A percentile compares a stretch with the other conserved stretches of the same genome.
phyloP scores from a whole-genome alignment of 92 coral and sea anemone species.

The Phymanthus crucifer region DNA sequence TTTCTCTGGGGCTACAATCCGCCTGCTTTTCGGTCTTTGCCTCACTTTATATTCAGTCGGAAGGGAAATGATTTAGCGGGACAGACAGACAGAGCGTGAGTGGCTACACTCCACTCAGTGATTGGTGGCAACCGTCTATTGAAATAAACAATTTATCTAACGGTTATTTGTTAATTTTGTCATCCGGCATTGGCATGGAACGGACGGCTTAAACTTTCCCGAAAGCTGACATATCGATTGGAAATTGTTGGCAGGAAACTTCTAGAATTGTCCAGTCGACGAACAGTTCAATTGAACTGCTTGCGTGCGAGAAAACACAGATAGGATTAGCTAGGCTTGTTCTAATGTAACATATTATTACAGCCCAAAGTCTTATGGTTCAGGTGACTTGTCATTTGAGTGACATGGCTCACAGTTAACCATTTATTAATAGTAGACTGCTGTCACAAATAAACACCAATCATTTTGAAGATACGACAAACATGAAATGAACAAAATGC shows the following conservation, averaged over 20 bases:
- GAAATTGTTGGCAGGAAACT: not conserved
- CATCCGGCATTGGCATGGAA: not conserved
- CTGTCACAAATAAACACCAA: slow-evolving; percentile 10
- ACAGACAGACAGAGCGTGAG: not conserved
- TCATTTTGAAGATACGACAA: slow-evolving; percentile 2
- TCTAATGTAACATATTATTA: slow-evolving; percentile 11
- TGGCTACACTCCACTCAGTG: not conserved
- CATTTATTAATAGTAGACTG: slow-evolving; percentile 27
- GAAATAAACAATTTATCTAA: not conserved
- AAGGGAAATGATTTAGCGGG: not conserved
- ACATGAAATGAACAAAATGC: not conserved
- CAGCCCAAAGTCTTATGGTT: not conserved
- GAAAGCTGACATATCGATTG: not conserved
- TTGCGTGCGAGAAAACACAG: slow-evolving; percentile 4
- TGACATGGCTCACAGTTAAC: slow-evolving; percentile 29
- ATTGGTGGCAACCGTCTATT: not conserved
- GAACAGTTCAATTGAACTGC: not conserved
- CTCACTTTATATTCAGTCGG: not conserved
- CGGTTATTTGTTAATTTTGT: not conserved
- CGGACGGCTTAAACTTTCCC: not conserved
- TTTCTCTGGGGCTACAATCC: not conserved
- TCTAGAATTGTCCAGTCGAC: not conserved
- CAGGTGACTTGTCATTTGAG: slow-evolving; percentile 10
- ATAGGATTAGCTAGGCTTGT: not conserved
- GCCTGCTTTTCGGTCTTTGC: not conserved